Percentiles rank a stretch among this genome's conserved stretches.
phyloP scores from a whole-genome alignment of 1,140 invertebrate genomes.

The Globodera ellingtonae region DNA sequence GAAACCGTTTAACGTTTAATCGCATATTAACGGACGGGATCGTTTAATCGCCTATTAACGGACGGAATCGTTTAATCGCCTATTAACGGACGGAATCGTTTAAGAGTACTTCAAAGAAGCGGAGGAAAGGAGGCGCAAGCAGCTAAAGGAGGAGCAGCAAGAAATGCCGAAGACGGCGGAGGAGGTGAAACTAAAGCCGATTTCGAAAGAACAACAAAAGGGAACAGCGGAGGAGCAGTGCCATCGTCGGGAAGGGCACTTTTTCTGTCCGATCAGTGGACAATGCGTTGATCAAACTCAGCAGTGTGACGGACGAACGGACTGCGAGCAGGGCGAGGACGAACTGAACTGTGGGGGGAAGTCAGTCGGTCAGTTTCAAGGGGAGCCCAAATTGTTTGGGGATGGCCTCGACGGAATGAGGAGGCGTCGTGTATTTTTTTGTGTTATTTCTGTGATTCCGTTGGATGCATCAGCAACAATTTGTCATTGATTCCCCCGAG shows the following conservation, averaged over 20 bases:
- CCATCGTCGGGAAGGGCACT: constrained; percentile 17
- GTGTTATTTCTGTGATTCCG: background rate
- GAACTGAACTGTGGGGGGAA: constrained; percentile 71
- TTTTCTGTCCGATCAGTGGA: constrained; percentile 1
- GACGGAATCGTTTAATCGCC: background rate
- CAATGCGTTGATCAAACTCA: constrained; percentile 70
- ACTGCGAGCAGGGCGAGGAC: constrained; percentile 77
- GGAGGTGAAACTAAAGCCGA: constrained; percentile 7
- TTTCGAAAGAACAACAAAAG: constrained; percentile 24
- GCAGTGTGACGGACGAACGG: constrained; percentile 73
- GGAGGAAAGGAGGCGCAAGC: constrained; percentile 15
- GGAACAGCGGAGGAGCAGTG: constrained; percentile 33
- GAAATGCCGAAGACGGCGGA: background rate
- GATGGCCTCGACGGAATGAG: background rate
- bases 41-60: background rate
- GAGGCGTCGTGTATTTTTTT: background rate
- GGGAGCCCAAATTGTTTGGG: background rate
- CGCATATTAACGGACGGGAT: too few relatives aligned
- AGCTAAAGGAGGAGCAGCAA: background rate
- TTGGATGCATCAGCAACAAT: constrained; percentile 4
- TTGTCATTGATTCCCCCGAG: constrained; percentile 7
- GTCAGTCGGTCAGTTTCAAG: constrained; percentile 10
- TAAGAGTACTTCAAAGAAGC: constrained; percentile 39
- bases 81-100: constrained; percentile 3
- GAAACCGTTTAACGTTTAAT: constrained; percentile 19